Percentiles rank a stretch among this genome's conserved stretches.
These are phyloP conservation scores for Chalcosyrphus nemorum DNA, from an alignment of 2,888 invertebrate species.

Conservation along the genomic window DNA sequence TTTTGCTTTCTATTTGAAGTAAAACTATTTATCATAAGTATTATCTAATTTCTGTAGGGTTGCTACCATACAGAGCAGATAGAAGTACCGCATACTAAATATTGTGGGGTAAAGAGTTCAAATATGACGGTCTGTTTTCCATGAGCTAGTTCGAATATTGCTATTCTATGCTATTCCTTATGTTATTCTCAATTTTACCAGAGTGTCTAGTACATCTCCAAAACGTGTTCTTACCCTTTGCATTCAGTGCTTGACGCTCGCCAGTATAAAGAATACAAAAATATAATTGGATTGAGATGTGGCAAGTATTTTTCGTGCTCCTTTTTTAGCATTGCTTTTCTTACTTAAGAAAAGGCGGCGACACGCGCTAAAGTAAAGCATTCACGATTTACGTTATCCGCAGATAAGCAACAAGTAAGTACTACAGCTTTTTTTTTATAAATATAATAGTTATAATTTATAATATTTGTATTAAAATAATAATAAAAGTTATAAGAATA, in stretches of 20 bases:
- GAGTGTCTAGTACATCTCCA: neutral
- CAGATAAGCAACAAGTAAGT: too few species aligned
- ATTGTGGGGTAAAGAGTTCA: conserved; percentile 21
- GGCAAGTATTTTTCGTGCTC: neutral
- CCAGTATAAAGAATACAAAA: neutral
- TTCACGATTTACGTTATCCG: too few species aligned
- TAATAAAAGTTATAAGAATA: too few species aligned
- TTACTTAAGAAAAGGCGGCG: neutral
- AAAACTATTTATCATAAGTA: conserved; percentile 27
- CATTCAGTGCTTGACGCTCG: neutral
- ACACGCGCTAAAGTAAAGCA: neutral
- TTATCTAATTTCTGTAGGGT: conserved; percentile 2
- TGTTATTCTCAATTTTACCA: conserved; percentile 3
- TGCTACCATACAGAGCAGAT: neutral
- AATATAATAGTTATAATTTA: too few species aligned
- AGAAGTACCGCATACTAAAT: conserved; percentile 18
- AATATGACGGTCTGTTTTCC: conserved; percentile 21
- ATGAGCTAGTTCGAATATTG: conserved; percentile 29
- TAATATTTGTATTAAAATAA: too few species aligned
- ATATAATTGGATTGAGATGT: conserved; percentile 51
- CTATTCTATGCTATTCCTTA: neutral
- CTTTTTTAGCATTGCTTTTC: neutral
- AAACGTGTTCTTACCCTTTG: neutral
- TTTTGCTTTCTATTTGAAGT: conserved; percentile 19
- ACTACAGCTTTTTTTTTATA: too few species aligned